phyloP scores from a whole-genome alignment of 2,113 vertebrate genomes.

The Excalfactoria chinensis region DNA sequence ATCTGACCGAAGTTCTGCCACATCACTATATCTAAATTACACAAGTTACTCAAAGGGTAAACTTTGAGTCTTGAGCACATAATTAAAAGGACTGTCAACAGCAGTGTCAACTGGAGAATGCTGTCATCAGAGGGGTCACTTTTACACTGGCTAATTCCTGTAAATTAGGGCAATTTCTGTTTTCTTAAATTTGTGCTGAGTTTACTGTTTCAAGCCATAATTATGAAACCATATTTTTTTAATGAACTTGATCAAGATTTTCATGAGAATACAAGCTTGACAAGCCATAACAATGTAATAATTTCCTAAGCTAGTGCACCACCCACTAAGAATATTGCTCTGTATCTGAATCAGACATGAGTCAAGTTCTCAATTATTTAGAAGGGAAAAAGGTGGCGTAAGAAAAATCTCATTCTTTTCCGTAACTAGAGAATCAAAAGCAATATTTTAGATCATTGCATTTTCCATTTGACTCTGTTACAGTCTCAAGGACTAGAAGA shows the following conservation, averaged over 20 bases:
- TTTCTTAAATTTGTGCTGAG: background rate
- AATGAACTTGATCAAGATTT: constrained; percentile 12
- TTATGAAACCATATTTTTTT: background rate
- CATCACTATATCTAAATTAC: background rate
- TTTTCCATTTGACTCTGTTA: background rate
- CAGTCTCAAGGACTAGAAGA: background rate
- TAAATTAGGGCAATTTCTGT: background rate
- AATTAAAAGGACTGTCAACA: background rate
- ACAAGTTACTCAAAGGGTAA: background rate
- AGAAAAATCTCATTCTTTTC: background rate
- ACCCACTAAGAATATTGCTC: constrained; percentile 34
- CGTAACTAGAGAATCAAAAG: background rate
- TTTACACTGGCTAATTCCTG: background rate
- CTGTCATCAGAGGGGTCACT: background rate
- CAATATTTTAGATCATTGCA: background rate
- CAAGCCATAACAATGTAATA: constrained; percentile 47
- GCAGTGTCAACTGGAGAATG: background rate
- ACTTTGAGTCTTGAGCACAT: background rate
- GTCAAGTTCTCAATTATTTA: constrained; percentile 35
- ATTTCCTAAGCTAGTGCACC: constrained; percentile 35
- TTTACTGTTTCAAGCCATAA: background rate
- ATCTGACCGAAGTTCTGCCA: background rate
- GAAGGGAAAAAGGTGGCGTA: background rate
- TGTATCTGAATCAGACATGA: constrained; percentile 56
- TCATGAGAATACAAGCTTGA: constrained; percentile 42